Conservation (phyloP, 2,888 invertebrate species). For the Amphipyra berbera region DNA sequence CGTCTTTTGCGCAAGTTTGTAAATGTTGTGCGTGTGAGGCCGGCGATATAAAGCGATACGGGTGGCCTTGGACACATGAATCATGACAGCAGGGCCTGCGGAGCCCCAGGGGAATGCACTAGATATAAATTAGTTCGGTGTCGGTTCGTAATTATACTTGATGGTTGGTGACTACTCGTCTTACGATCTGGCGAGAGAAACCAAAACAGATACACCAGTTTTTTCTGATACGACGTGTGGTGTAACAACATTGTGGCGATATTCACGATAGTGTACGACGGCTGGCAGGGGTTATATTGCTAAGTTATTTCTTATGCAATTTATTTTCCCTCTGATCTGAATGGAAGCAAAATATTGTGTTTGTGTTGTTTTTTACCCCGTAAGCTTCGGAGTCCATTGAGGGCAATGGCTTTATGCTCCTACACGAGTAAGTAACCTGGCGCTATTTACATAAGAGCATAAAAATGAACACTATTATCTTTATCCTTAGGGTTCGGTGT, state of each 20-base stretch:
- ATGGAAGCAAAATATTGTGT: conserved; percentile 16
- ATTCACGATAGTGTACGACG: not conserved
- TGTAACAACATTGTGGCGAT: not conserved
- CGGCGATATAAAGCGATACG: conserved; percentile 37
- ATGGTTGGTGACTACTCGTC: conserved; percentile 3
- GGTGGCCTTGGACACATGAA: conserved; percentile 50
- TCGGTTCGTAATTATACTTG: conserved; percentile 28
- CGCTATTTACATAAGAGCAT: conserved; percentile 4
- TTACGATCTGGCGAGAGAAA: conserved; percentile 13
- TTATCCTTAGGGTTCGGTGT: not conserved
- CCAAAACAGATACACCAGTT: conserved; percentile 1
- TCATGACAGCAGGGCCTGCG: conserved; percentile 34
- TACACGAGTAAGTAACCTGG: not conserved
- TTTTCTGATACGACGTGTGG: conserved; percentile 4
- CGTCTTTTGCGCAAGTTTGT: conserved; percentile 32
- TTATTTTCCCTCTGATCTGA: conserved; percentile 10
- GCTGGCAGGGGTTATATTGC: not conserved
- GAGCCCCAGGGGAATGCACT: conserved; percentile 26
- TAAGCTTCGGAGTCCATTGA: too few species aligned
- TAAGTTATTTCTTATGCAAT: conserved; percentile 8
- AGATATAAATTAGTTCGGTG: conserved; percentile 53
- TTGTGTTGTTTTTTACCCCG: conserved; percentile 8
- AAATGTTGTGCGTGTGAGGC: conserved; percentile 10
- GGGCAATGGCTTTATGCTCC: too few species aligned
- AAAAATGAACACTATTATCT: not conserved